A percentile compares a stretch with the other conserved stretches of the same genome.
These are phyloP conservation scores for Chloroceryle amazona DNA, from an alignment of 2,797 vertebrate genomes.

Conservation along the genomic window DNA sequence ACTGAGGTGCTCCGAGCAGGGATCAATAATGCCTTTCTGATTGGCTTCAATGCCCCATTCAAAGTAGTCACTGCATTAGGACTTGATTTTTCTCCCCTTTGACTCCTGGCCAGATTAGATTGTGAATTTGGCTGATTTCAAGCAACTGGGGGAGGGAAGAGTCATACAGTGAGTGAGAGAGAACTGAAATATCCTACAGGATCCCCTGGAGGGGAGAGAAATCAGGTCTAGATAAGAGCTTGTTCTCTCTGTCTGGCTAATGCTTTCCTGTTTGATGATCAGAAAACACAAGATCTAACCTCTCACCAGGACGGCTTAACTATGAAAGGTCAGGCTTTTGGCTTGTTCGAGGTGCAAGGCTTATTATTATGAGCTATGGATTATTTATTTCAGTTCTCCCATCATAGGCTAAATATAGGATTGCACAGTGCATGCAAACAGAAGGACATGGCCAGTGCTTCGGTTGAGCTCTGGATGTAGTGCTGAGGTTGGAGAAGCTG, in stretches of 20 bases:
- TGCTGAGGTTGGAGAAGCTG: background rate
- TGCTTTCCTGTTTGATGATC: constrained; percentile 59
- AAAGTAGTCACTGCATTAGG: constrained; percentile 47
- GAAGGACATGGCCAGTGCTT: background rate
- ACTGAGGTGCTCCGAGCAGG: background rate
- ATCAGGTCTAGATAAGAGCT: constrained; percentile 66
- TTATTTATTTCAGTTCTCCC: background rate
- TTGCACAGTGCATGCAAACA: background rate
- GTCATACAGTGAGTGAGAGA: background rate
- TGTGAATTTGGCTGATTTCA: constrained; percentile 72
- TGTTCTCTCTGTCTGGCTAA: constrained; percentile 55
- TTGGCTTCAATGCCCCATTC: constrained; percentile 53
- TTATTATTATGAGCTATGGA: background rate
- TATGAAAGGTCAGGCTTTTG: constrained; percentile 42
- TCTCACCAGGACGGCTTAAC: constrained; percentile 23
- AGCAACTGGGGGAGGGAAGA: constrained; percentile 45
- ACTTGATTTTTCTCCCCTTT: constrained; percentile 66
- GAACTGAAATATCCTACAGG: constrained; percentile 62
- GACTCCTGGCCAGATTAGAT: constrained; percentile 66
- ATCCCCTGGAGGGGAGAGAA: constrained; percentile 66
- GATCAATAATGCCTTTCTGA: constrained; percentile 58
- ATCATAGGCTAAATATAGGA: background rate
- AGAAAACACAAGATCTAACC: constrained; percentile 51
- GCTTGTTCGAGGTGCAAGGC: background rate
- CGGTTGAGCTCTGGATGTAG: background rate